Base-by-base conservation (phyloP, 2,797 vertebrate genomes). In the Urosaurus nigricauda region DNA sequence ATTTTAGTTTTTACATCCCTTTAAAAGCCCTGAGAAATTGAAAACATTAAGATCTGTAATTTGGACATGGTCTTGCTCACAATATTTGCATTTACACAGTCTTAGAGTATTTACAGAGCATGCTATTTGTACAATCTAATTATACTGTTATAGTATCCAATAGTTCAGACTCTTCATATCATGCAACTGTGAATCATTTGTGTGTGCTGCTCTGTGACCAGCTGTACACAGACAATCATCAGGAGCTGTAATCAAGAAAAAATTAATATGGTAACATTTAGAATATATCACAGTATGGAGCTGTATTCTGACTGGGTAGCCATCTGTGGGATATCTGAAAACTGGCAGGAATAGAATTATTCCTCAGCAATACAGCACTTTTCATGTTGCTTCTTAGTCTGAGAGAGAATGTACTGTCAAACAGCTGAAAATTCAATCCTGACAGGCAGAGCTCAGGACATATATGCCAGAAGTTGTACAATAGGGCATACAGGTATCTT, bases 101-200 rank as follows among this genome's bases (percentile, higher is more conserved):
- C 47, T 51, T 9, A 73, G 7, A 51, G 47, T 51, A 51, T 87
- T 40, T n/a, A 79, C 35, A 87, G 53, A 70, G 35, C 37, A 87
- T 47, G 37, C 6, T 12, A 5, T 70, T 70, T 56, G 26, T 71
- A 58, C 47, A 71, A 80, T 80, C 65, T 71, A 87, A 40, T 16
- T 71, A 80, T 43, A 29, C 26, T 71, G 56, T 53, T 53, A 35
- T 87, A 37, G 37, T 11, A 70, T 86, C 43, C 35, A 86, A 86
- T 68, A 79, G 51, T 9, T 47, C n/a, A 70, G 47, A 87, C 37
- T 21, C 16, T 65, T 83, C 43, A 83, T n/a, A 43, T 83, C 40
- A 68, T 51, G 29, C 14, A 68, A 51, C 63, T 40, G 26, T 26
- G 63, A 83, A 0, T 12, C 63, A 6, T 68, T 86, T 35, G n/a